Evolutionary conservation across 1,140 invertebrate genomes (phyloP), one percentile per base, ranked within the genome.

Genomic region (Drosophila repleta): DNA sequence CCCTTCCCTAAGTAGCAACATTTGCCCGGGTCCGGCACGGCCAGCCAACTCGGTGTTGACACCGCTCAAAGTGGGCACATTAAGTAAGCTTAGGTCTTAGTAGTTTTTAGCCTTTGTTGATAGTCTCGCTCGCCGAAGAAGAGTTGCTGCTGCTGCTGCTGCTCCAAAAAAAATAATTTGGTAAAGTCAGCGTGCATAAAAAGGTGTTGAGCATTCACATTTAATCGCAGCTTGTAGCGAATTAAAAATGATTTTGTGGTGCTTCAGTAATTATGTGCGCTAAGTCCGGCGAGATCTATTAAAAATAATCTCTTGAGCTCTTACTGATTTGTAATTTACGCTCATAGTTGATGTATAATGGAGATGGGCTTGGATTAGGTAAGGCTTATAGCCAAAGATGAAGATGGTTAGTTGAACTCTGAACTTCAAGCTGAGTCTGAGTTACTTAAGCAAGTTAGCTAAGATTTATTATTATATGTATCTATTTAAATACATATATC

Each of bases 71-170:
- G 83, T 83, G 83, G 79, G 79, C 72, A 83, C 83, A 88, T 88
- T 88, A 88, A 88, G 76, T 88, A 88, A 88, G 83, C 83, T 88
- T 88, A 88, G 79, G 82, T 88, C 79, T 88, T 88, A 73, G 63
- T 72, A 83, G 75, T 78, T 81, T 78, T 82, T 68, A 79, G 69
- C 78, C 68, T 52, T 63, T 56, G 61, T 55, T 66, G 68, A 76
- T 72, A 61, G 73, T 61, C 75, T 75, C 39, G 37, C 45, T 53
- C 63, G 60, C 63, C 62, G 77, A 45, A 56, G 52, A 79, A 17
- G 43, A 37, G 35, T 18, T 18, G 35, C 13, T 21, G 46, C 6
- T 24, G 29, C 6, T 17, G 46, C 6, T 32, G n/a, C n/a, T n/a
- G n/a, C 26, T 18, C 18, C 29, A 21, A 63, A 29, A 41, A 55